A percentile compares a stretch with the other conserved stretches of the same genome.
These are phyloP conservation scores for Drosophila diplacantha DNA, from an alignment of 2,888 invertebrate genomes.

Conservation along the genomic window DNA sequence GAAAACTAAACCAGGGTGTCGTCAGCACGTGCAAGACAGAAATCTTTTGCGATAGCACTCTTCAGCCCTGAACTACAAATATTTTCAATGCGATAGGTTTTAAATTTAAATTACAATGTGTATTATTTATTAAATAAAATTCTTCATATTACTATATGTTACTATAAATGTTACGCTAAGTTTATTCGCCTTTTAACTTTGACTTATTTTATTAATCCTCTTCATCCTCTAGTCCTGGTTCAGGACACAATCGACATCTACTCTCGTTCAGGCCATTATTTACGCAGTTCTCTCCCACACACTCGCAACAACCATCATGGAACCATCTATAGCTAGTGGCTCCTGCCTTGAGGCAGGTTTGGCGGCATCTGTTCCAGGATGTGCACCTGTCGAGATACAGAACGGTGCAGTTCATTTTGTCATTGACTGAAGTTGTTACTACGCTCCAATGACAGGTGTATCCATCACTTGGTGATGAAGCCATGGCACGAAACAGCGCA, in stretches of 20 bases:
- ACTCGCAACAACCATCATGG: constrained; percentile 95
- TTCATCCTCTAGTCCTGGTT: constrained; percentile 81
- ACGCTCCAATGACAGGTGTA: constrained; percentile 87
- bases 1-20: constrained; percentile 10
- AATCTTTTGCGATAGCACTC: neutral
- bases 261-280: constrained; percentile 93
- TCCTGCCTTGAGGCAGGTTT: constrained; percentile 82
- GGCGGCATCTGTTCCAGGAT: constrained; percentile 91
- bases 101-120: neutral
- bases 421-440: constrained; percentile 86
- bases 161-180: neutral
- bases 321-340: constrained; percentile 83
- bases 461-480: constrained; percentile 87
- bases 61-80: neutral
- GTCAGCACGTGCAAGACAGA: constrained; percentile 16
- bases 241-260: constrained; percentile 83
- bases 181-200: no score
- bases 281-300: constrained; percentile 90
- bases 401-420: constrained; percentile 90
- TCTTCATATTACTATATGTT: neutral
- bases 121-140: constrained; percentile 11
- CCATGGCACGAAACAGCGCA: constrained; percentile 86
- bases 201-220: constrained; percentile 38
- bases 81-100: neutral
- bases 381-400: constrained; percentile 93